Evolutionary conservation across 2,797 vertebrate species (phyloP).

Genomic region (Sebastes trivittatus): DNA sequence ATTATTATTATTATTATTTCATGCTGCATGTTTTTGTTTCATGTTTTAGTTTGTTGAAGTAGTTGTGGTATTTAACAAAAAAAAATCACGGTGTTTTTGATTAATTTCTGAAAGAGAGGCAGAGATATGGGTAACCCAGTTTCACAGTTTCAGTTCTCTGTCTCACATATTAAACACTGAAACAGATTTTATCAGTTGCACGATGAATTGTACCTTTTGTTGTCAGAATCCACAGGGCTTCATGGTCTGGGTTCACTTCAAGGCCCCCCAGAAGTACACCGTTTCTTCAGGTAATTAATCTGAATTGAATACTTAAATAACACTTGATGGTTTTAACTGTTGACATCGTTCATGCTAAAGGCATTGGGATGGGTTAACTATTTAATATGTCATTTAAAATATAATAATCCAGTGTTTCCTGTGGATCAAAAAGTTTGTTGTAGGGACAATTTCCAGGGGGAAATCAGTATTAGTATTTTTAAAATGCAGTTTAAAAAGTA

Average conservation of each 20-base stretch:
- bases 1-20: background rate
- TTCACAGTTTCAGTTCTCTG: background rate
- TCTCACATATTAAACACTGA: background rate
- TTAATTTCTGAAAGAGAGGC: background rate
- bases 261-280: conserved; percentile 87
- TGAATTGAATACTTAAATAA: background rate
- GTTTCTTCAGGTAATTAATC: conserved; percentile 84
- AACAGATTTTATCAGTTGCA: background rate
- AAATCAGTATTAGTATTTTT: background rate
- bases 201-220: conserved; percentile 19
- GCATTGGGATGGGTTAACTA: background rate
- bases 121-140: background rate
- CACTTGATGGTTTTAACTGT: background rate
- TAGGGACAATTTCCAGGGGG: background rate
- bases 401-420: background rate
- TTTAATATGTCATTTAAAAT: background rate
- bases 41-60: background rate
- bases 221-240: conserved; percentile 89
- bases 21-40: background rate
- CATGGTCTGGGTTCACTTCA: conserved; percentile 93
- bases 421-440: background rate
- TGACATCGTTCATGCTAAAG: background rate
- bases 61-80: background rate
- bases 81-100: background rate
- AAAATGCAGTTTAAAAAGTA: too few species aligned